Evolutionary conservation across 2,797 vertebrate genomes (phyloP), one percentile per base, ranked within the genome.

Genomic region (Typhlichthys subterraneus): DNA sequence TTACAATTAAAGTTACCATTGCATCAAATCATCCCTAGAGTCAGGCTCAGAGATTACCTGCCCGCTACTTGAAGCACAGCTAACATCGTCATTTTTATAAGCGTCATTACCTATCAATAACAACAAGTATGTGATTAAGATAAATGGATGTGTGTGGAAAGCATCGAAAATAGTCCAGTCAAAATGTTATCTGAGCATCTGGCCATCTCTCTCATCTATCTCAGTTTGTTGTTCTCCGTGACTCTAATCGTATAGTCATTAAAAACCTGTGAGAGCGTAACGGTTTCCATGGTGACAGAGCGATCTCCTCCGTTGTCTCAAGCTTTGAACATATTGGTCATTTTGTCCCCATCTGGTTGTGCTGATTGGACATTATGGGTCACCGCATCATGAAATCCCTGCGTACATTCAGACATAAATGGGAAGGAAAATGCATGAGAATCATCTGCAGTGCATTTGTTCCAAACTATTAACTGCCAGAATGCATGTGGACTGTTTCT

Each of bases 321-420:
- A 66, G 76, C 62, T 73, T 78, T 70, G 65, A 60, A 53, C 72
- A 76, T 85, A 77, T 45, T 4, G 68, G 83, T 80, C 81, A 80
- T 89, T 87, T 83, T 66, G 19, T 67, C 61, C 75, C 86, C 89
- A 87, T 90, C 88, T 90, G 89, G 75, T 88, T 85, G 59, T 72
- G 62, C 63, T 65, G 77, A 74, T 83, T 55, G 57, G 82, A 79
- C 81, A 8, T 73, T 68, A 70, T 52, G 75, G 72, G 72, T 79
- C 73, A 69, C 72, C 76, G 69, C 45, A 61, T 73, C 53, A 45
- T 45, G 13, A 62, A 65, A 65, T 61, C 53, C 42, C 15, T 1
- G 29, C 59, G 33, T 70, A 49, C 53, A 59, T 71, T 66, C 77
- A 65, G 65, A 57, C 45, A 58, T 7, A n/a, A 38, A 38, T 38